Conservation (phyloP, 53 echinoderm and acorn worm genomes). For the Luidia sarsii region DNA sequence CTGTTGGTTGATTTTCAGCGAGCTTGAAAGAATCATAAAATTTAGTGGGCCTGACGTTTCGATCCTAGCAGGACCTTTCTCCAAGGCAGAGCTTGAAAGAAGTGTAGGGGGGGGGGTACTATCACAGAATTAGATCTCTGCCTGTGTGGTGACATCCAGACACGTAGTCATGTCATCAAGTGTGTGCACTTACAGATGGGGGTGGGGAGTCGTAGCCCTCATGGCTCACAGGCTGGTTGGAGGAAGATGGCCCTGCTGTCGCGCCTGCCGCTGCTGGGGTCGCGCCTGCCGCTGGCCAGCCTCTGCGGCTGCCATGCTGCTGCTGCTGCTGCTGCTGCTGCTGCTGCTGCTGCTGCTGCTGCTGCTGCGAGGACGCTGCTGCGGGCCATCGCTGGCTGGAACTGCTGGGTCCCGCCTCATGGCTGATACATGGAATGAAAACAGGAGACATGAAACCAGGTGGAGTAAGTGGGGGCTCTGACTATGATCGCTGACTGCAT, state of each 20-base stretch:
- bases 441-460: neutral
- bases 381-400: neutral
- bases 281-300: constrained; percentile 6
- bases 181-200: constrained; percentile 59
- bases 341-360: neutral
- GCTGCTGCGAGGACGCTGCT: neutral
- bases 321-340: neutral
- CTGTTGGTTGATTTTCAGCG: too few species aligned
- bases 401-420: constrained; percentile 28
- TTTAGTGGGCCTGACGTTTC: too few species aligned
- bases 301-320: neutral
- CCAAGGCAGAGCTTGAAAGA: too few species aligned
- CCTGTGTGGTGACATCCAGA: too few species aligned
- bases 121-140: too few species aligned
- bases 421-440: neutral
- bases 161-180: too few species aligned
- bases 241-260: neutral
- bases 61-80: too few species aligned
- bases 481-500: neutral
- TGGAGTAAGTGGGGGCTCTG: neutral
- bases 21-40: too few species aligned
- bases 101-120: too few species aligned
- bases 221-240: constrained; percentile 20
- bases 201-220: constrained; percentile 61
- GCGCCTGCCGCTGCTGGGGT: neutral